Conservation (phyloP, 2,113 vertebrate genomes). For the Cygnus atratus region DNA sequence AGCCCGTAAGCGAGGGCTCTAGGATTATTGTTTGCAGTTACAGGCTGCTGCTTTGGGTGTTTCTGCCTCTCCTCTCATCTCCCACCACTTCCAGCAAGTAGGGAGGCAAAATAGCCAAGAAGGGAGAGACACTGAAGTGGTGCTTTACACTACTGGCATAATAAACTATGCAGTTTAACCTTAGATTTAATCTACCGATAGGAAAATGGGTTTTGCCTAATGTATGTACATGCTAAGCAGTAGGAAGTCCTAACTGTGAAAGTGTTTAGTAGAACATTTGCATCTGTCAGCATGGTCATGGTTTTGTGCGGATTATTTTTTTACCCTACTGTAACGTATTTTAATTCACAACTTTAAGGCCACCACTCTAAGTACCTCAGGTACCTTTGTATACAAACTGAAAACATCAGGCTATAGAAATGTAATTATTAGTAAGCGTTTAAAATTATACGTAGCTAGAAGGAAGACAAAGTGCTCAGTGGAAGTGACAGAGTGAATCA, state of each 20-base stretch:
- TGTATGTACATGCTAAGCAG: not conserved
- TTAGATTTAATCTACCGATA: not conserved
- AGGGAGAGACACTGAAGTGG: not conserved
- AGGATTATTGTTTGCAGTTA: constrained; percentile 62
- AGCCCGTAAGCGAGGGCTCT: not conserved
- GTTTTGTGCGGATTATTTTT: not conserved
- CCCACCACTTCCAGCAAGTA: not conserved
- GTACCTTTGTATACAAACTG: not conserved
- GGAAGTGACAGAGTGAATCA: constrained; percentile 77
- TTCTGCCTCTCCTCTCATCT: not conserved
- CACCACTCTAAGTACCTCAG: not conserved
- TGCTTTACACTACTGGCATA: not conserved
- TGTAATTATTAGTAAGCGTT: constrained; percentile 54
- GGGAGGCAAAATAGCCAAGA: not conserved
- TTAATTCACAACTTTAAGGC: not conserved
- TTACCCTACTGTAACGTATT: not conserved
- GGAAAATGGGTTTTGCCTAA: not conserved
- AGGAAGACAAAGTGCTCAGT: constrained; percentile 72
- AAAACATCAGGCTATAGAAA: not conserved
- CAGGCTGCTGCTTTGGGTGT: constrained; percentile 5
- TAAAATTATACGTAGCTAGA: constrained; percentile 52
- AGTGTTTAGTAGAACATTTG: not conserved
- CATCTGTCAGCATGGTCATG: not conserved
- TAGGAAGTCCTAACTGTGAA: not conserved
- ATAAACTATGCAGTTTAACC: not conserved